Conservation (phyloP, 2,888 invertebrate genomes). For the Spodoptera picta region DNA sequence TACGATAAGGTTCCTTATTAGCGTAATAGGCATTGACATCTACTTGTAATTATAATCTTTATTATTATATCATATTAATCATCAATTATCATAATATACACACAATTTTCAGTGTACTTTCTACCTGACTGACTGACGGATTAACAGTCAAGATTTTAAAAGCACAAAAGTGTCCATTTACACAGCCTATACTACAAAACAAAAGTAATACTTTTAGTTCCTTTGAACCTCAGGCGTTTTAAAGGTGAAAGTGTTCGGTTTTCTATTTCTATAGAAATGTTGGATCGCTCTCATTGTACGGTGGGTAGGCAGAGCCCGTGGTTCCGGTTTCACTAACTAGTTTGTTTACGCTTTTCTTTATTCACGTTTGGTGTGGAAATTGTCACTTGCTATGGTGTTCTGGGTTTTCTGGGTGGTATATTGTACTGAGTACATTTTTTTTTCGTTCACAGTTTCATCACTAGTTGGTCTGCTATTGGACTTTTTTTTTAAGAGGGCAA, state of each 20-base stretch:
- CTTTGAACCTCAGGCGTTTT: constrained; percentile 13
- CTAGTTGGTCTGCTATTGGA: no score
- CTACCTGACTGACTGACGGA: no score
- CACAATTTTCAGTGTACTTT: no score
- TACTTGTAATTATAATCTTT: no score
- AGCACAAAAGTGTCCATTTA: no score
- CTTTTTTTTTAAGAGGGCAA: no score
- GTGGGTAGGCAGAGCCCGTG: constrained; percentile 42
- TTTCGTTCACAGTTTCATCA: background rate
- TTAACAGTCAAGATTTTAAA: no score
- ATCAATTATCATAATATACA: no score
- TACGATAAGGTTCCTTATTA: no score
- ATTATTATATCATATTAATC: no score
- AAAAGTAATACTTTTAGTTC: constrained; percentile 28
- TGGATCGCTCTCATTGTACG: constrained; percentile 50
- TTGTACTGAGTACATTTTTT: background rate
- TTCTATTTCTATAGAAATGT: constrained; percentile 50
- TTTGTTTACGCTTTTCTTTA: constrained; percentile 47
- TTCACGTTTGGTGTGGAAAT: background rate
- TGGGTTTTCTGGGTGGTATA: background rate
- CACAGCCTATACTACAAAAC: constrained; percentile 5
- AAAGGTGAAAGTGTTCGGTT: constrained; percentile 52
- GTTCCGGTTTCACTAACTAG: constrained; percentile 42
- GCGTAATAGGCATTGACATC: no score
- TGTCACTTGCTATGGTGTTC: no score